Base-by-base conservation (phyloP, 2,113 vertebrate genomes). In the Tamias sibiricus region DNA sequence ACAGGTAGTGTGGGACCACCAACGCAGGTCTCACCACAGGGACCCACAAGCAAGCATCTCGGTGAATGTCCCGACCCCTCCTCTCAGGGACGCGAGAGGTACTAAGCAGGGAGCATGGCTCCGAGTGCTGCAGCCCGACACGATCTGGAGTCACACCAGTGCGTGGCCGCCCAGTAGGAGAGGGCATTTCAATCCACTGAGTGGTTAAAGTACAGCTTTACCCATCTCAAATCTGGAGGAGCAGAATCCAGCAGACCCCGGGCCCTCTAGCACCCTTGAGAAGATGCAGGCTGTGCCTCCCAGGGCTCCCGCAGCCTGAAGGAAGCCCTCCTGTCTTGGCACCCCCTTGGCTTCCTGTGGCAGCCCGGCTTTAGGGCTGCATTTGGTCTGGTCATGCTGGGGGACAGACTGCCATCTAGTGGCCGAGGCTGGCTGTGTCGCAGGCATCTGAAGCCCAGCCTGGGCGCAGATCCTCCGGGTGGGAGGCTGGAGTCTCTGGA, bases 401-500 rank as follows among this genome's bases (percentile, higher is more conserved):
- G 98, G 99, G 97, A 95, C 96, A 98, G 97, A 98, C 97, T 99
- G 99, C 99, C 99, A 99, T 99, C 99, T 99, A 99, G 99, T 98
- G 99, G 97, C 98, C 0, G 0, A 30, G 0, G 37, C 1, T 1
- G 4, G 13, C 16, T 14, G 82, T 14, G 13, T 26, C n/a, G 1
- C 62, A 35, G n/a, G 12, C 7, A 17, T 22, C 47, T 28, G 66
- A 54, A 28, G 42, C 42, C 59, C 24, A 62, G 59, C 4, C 22
- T 10, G 59, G 59, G 24, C 26, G 8, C 59, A 62, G 57, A 6
- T 62, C 20, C n/a, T 42, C 26, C 2, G 20, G 24, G 19, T 5
- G n/a, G 37, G 57, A 8, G 24, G n/a, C n/a, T 10, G 28, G 57
- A 37, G 62, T 35, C 52, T 22, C 7, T 0, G 2, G 2, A 57